These are phyloP conservation scores for Poecile atricapillus DNA, from an alignment of 2,113 vertebrate genomes.

Conservation along the genomic window DNA sequence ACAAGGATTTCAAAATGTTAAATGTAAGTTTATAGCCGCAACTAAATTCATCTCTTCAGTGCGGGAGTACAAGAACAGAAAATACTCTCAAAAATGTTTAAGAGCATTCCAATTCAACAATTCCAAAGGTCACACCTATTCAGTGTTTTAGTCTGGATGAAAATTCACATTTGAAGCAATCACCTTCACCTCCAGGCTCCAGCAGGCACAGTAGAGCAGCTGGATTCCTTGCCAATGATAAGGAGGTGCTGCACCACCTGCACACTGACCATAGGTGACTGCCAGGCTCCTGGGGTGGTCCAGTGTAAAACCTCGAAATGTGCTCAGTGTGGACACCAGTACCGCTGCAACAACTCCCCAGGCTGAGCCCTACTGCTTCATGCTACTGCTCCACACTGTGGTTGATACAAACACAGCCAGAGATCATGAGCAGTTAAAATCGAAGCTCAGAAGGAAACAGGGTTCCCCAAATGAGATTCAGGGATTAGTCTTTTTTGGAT, in stretches of 20 bases:
- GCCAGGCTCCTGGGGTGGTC: accelerated
- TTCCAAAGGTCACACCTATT: neutral
- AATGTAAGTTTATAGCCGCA: neutral
- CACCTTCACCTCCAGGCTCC: neutral
- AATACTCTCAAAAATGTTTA: neutral
- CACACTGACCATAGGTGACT: neutral
- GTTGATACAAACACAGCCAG: neutral
- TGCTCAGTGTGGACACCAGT: accelerated
- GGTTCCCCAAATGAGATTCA: neutral
- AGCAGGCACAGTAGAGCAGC: neutral
- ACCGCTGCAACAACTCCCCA: neutral
- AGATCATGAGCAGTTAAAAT: neutral
- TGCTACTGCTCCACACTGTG: neutral
- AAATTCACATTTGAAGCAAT: neutral
- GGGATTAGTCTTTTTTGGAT: neutral
- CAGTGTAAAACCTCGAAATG: neutral
- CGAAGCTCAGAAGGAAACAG: neutral
- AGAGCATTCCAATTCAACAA: neutral
- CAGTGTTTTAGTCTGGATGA: neutral
- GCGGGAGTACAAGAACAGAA: neutral
- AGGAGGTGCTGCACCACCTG: neutral
- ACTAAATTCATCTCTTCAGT: neutral
- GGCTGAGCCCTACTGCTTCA: neutral
- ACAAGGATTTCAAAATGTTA: neutral
- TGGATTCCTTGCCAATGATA: neutral